These are phyloP conservation scores for Aphodius sticticus DNA, from an alignment of 2,888 invertebrate species.

Conservation along the genomic window DNA sequence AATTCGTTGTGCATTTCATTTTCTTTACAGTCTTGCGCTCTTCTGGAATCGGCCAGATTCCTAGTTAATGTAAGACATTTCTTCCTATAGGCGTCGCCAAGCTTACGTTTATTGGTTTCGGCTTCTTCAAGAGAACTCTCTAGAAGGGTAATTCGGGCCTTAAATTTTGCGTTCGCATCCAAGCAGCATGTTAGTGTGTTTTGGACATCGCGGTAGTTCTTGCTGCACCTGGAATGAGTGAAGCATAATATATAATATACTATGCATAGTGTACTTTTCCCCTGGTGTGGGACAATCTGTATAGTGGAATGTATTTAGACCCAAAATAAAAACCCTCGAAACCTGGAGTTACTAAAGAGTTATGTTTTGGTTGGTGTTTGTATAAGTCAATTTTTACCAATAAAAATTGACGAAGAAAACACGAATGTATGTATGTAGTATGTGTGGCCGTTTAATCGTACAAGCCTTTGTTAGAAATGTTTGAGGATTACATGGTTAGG, in stretches of 20 bases:
- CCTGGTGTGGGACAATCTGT: too few species aligned
- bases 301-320: too few species aligned
- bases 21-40: conserved; percentile 22
- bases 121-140: conserved; percentile 17
- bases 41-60: conserved; percentile 24
- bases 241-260: neutral
- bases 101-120: neutral
- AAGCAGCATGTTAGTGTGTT: conserved; percentile 27
- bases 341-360: too few species aligned
- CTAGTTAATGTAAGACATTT: conserved; percentile 13
- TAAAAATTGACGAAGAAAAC: too few species aligned
- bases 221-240: conserved; percentile 24
- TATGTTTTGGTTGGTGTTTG: too few species aligned
- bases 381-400: too few species aligned
- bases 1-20: conserved; percentile 29
- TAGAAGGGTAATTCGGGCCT: conserved; percentile 22
- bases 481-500: neutral
- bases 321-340: too few species aligned
- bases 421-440: too few species aligned
- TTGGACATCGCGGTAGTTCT: conserved; percentile 25
- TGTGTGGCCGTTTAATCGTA: too few species aligned
- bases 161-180: conserved; percentile 28
- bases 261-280: too few species aligned
- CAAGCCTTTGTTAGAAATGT: neutral
- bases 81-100: conserved; percentile 17